These are phyloP conservation scores for Mohoua ochrocephala DNA, from an alignment of 2,113 vertebrate species.

Conservation along the genomic window DNA sequence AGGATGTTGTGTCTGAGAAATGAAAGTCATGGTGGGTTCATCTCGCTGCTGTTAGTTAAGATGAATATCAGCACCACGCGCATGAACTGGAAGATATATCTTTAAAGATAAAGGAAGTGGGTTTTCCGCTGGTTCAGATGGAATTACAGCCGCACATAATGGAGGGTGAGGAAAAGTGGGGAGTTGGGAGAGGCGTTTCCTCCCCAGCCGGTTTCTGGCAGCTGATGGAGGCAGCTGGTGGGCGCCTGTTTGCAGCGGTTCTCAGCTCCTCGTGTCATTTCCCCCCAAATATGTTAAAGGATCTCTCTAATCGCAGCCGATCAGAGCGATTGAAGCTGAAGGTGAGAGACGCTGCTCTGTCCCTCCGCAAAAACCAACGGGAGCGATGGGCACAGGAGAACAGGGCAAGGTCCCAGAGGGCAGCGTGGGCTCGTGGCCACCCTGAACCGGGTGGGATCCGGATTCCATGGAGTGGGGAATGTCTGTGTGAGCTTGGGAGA, in stretches of 20 bases:
- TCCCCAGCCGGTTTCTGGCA: not conserved
- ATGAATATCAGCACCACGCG: not conserved
- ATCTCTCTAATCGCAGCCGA: not conserved
- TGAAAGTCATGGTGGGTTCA: not conserved
- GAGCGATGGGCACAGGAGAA: not conserved
- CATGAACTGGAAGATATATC: not conserved
- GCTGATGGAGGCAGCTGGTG: not conserved
- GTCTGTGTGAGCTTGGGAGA: not conserved
- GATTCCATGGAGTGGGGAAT: fast-evolving
- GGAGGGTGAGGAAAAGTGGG: no score
- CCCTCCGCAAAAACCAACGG: not conserved
- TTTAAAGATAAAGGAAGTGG: not conserved
- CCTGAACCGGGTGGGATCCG: fast-evolving
- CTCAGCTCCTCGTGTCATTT: not conserved
- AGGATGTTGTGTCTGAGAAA: not conserved
- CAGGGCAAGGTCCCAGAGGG: fast-evolving
- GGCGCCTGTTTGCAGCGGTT: not conserved
- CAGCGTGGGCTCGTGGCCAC: fast-evolving
- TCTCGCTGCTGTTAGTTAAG: not conserved
- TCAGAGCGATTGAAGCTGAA: not conserved
- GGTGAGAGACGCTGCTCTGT: not conserved
- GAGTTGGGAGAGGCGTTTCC: not conserved
- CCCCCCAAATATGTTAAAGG: not conserved
- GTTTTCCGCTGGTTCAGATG: not conserved
- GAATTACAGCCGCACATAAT: not conserved